Evolutionary conservation across 2,797 vertebrate species (phyloP).

Genomic region (Eptatretus atami): DNA sequence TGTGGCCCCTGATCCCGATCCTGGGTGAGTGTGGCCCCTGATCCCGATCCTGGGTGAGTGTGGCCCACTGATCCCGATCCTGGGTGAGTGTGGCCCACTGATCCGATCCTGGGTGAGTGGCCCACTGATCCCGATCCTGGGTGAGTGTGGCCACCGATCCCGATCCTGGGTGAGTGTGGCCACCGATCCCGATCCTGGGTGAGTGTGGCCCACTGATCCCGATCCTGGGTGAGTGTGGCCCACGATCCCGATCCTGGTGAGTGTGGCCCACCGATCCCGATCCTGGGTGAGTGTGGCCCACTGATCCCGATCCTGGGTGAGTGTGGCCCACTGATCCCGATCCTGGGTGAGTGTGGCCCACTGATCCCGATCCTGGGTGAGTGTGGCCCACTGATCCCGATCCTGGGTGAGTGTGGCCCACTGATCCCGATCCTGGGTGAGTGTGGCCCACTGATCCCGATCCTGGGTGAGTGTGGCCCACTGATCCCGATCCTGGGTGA

Average conservation of each 20-base stretch:
- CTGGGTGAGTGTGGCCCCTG: not conserved
- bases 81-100: slow-evolving; percentile 22
- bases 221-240: no score
- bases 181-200: not conserved
- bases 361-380: slow-evolving; percentile 23
- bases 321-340: no score
- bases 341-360: no score
- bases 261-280: slow-evolving; percentile 28
- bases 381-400: slow-evolving; percentile 8
- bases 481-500: not conserved
- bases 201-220: no score
- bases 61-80: slow-evolving; percentile 12
- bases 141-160: no score
- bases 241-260: slow-evolving; percentile 19
- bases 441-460: no score
- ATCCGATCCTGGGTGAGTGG: not conserved
- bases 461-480: slow-evolving; percentile 26
- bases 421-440: no score
- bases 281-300: slow-evolving; percentile 25
- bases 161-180: slow-evolving; percentile 24
- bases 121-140: no score
- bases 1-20: no score
- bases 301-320: not conserved
- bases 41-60: no score
- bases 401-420: not conserved